A percentile compares a stretch with the other conserved stretches of the same genome.
phyloP scores from a whole-genome alignment of 2,888 invertebrate genomes.

The Pasiphila rectangulata region DNA sequence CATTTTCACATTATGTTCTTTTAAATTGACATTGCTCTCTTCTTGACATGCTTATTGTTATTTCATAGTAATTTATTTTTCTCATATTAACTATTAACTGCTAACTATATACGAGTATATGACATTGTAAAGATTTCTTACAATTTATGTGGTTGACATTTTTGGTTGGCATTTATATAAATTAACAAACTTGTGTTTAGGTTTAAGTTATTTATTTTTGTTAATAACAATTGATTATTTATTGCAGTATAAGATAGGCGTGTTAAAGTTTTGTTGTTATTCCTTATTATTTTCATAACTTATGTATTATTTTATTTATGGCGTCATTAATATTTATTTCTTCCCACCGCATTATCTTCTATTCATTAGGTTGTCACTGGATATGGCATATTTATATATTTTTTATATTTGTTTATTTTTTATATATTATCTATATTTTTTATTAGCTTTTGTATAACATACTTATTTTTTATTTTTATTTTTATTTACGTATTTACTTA shows the following conservation, averaged over 20 bases:
- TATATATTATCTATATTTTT: conserved; percentile 6
- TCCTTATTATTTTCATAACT: conserved; percentile 8
- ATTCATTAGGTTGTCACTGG: too few species aligned
- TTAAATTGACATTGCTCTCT: too few species aligned
- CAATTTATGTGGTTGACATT: too few species aligned
- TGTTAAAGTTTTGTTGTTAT: conserved; percentile 44
- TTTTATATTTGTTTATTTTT: conserved; percentile 10
- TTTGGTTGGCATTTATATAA: background rate
- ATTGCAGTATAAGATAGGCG: conserved; percentile 47
- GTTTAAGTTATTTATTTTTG: conserved; percentile 44
- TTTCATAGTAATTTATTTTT: conserved; percentile 6
- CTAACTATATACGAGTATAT: background rate
- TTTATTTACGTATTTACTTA: conserved; percentile 2
- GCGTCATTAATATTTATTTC: conserved; percentile 6
- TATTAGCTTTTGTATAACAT: conserved; percentile 10
- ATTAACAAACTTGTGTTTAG: conserved; percentile 18
- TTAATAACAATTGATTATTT: conserved; percentile 44
- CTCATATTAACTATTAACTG: background rate
- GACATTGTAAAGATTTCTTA: too few species aligned
- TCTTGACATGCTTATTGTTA: too few species aligned
- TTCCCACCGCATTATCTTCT: conserved; percentile 21
- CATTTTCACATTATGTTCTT: too few species aligned
- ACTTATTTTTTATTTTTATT: conserved; percentile 10
- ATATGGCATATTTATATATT: conserved; percentile 2
- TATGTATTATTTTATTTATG: conserved; percentile 10